Evolutionary conservation across 1,140 invertebrate species (phyloP).

Genomic region (Neotoxoptera formosana): DNA sequence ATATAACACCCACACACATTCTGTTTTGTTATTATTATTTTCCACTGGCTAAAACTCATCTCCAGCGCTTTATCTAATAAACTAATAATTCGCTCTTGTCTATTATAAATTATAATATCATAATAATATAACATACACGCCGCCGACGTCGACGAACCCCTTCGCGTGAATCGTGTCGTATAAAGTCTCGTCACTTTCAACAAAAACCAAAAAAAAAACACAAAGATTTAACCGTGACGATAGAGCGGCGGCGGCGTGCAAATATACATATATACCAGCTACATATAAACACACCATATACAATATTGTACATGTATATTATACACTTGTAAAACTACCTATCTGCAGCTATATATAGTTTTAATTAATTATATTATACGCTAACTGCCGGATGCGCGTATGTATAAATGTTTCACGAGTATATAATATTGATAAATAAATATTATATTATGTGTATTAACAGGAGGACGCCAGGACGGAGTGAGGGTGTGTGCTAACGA

Average conservation of each 20-base stretch:
- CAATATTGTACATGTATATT: too few relatives aligned
- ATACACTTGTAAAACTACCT: background rate
- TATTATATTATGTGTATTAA: conserved; percentile 17
- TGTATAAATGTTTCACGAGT: background rate
- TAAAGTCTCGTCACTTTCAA: background rate
- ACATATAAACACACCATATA: background rate
- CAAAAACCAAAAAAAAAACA: background rate
- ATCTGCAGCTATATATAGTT: background rate
- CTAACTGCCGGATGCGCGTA: conserved; percentile 22
- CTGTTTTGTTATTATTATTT: conserved; percentile 44
- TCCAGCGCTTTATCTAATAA: conserved; percentile 15
- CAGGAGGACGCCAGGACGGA: too few relatives aligned
- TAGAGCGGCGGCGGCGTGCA: too few relatives aligned
- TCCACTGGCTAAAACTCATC: conserved; percentile 33
- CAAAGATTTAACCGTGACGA: background rate
- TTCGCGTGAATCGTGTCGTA: background rate
- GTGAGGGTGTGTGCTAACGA: background rate
- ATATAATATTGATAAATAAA: background rate
- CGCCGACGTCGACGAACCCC: background rate
- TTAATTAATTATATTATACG: conserved; percentile 46
- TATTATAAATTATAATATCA: background rate
- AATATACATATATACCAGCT: background rate
- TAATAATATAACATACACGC: background rate
- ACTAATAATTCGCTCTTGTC: conserved; percentile 4
- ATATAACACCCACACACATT: background rate